A percentile compares a stretch with the other conserved stretches of the same genome.
Conservation (phyloP, 2,888 invertebrate genomes). For the Himalopsyche anomala region DNA sequence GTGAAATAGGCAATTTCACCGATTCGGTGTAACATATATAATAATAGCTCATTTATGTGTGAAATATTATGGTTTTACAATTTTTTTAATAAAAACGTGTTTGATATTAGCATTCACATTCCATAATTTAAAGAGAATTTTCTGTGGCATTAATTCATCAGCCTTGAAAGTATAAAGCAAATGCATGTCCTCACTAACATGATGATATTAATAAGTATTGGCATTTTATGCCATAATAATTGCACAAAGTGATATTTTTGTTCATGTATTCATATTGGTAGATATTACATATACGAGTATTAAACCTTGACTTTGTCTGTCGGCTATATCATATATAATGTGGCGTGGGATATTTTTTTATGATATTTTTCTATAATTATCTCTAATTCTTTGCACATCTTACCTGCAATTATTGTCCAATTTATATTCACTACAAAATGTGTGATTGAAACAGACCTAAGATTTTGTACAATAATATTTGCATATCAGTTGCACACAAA, state of each 20-base stretch:
- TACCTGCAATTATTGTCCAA: not conserved
- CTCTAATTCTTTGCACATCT: not conserved
- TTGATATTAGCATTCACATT: conserved; percentile 5
- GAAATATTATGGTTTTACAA: not conserved
- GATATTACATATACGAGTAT: too few species aligned
- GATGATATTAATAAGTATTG: too few species aligned
- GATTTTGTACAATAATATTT: conserved; percentile 27
- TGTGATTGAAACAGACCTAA: not conserved
- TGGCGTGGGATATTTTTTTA: not conserved
- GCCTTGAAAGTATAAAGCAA: too few species aligned
- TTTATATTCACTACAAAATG: not conserved
- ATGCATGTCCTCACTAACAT: too few species aligned
- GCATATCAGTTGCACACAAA: conserved; percentile 6
- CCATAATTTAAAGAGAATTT: not conserved
- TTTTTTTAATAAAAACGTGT: not conserved
- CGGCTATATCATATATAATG: too few species aligned
- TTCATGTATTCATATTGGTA: too few species aligned
- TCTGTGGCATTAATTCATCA: too few species aligned
- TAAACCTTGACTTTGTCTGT: too few species aligned
- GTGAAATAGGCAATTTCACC: too few species aligned
- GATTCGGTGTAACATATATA: too few species aligned
- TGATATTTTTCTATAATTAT: conserved; percentile 26
- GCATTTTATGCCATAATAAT: too few species aligned
- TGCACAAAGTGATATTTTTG: too few species aligned
- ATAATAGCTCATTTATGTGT: not conserved